These are phyloP conservation scores for Stercorarius parasiticus DNA, from an alignment of 2,113 vertebrate genomes.

Conservation along the genomic window DNA sequence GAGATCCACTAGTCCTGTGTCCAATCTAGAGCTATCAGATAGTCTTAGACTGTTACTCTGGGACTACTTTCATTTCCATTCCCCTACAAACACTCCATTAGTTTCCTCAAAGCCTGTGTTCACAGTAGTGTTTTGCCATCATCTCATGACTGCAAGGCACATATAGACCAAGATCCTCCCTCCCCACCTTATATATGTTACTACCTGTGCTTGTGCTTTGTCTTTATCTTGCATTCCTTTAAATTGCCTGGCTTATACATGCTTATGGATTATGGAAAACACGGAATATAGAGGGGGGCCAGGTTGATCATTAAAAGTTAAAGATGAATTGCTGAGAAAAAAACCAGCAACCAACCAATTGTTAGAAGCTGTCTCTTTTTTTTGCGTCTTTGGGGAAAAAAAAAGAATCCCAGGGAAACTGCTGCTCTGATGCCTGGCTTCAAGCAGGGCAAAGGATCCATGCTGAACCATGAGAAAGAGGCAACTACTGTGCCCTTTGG, in stretches of 20 bases:
- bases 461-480: neutral
- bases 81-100: neutral
- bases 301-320: neutral
- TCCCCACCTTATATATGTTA: neutral
- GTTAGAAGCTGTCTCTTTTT: neutral
- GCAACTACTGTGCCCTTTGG: neutral
- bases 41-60: neutral
- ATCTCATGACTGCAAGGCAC: neutral
- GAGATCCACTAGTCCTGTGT: neutral
- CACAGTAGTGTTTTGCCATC: neutral
- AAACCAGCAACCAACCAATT: accelerated
- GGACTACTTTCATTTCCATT: neutral
- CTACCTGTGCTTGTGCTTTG: neutral
- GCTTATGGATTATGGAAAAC: neutral
- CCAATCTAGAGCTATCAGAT: neutral
- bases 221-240: neutral
- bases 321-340: neutral
- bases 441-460: neutral
- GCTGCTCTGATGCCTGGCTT: neutral
- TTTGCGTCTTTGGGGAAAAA: neutral
- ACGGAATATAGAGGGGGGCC: neutral
- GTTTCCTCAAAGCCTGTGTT: neutral
- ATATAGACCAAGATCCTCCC: neutral
- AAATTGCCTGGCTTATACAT: neutral
- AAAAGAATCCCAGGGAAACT: neutral